Percentiles rank a stretch among this genome's conserved stretches.
Conservation (phyloP, 2,888 invertebrate genomes). For the Empis livida region DNA sequence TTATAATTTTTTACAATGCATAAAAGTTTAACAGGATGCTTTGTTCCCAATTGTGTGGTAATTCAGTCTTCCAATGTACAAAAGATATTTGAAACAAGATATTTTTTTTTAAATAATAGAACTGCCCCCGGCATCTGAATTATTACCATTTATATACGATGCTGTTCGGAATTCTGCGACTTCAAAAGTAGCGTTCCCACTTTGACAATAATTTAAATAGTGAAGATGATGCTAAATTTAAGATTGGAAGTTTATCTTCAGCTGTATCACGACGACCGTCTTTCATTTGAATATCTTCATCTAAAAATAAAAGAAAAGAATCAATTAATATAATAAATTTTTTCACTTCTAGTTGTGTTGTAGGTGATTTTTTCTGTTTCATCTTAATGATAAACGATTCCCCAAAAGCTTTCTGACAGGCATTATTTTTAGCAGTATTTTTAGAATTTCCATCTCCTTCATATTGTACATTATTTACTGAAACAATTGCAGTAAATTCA, state of each 20-base stretch:
- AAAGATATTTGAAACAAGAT: too few relatives aligned
- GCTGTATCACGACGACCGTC: conserved; percentile 25
- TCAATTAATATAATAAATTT: conserved; percentile 1
- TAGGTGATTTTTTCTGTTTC: conserved; percentile 22
- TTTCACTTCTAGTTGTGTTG: conserved; percentile 2
- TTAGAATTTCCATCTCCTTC: conserved; percentile 37
- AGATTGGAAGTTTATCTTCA: conserved; percentile 59
- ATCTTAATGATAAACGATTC: conserved; percentile 46
- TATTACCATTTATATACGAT: conserved; percentile 10
- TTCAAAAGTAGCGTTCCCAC: conserved; percentile 64
- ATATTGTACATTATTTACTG: conserved; percentile 49
- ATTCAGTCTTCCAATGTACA: conserved; percentile 36
- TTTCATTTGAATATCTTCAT: conserved; percentile 22
- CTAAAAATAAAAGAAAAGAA: background rate
- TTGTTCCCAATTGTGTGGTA: conserved; percentile 52
- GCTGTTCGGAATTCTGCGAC: conserved; percentile 40
- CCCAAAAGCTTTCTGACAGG: conserved; percentile 63
- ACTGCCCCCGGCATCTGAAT: conserved; percentile 7
- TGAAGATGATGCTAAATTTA: conserved; percentile 72
- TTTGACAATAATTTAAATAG: conserved; percentile 68
- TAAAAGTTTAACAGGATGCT: conserved; percentile 69
- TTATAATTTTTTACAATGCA: conserved; percentile 25
- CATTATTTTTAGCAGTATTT: conserved; percentile 57
- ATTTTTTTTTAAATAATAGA: conserved; percentile 23
- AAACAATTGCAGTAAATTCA: conserved; percentile 39